Conservation (phyloP, 2,113 vertebrate genomes). For the Psittacus erithacus region DNA sequence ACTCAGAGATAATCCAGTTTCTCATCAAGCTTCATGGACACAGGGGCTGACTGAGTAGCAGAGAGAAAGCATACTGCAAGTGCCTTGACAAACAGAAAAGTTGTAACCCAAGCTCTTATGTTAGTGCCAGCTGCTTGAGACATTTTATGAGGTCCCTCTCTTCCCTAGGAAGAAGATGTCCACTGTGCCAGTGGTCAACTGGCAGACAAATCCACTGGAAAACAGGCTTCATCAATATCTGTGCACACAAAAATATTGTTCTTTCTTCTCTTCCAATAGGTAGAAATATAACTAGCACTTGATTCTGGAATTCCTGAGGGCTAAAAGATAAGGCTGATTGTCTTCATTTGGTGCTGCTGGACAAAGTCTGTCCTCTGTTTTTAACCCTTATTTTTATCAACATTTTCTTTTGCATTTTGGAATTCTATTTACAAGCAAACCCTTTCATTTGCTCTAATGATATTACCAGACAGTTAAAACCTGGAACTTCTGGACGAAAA, state of each 20-base stretch:
- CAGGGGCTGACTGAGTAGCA: background rate
- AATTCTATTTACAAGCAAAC: background rate
- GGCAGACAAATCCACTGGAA: background rate
- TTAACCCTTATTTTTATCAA: background rate
- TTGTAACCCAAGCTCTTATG: background rate
- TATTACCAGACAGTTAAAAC: background rate
- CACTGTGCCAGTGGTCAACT: background rate
- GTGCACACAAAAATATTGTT: background rate
- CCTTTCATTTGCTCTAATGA: background rate
- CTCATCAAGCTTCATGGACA: background rate
- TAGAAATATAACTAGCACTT: background rate
- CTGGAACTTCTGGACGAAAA: background rate
- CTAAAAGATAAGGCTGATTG: background rate
- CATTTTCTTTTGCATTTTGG: background rate
- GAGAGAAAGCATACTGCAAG: background rate
- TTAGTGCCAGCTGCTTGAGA: rapidly evolving
- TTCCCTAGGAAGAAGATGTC: background rate
- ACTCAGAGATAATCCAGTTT: background rate
- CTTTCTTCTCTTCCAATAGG: background rate
- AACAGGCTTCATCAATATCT: background rate
- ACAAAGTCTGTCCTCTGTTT: background rate
- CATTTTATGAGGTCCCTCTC: background rate
- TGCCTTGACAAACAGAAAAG: background rate
- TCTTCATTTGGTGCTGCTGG: background rate
- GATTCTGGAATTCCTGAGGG: background rate